phyloP scores from a whole-genome alignment of 2,113 vertebrate genomes.

The Xyliphius kryptos region DNA sequence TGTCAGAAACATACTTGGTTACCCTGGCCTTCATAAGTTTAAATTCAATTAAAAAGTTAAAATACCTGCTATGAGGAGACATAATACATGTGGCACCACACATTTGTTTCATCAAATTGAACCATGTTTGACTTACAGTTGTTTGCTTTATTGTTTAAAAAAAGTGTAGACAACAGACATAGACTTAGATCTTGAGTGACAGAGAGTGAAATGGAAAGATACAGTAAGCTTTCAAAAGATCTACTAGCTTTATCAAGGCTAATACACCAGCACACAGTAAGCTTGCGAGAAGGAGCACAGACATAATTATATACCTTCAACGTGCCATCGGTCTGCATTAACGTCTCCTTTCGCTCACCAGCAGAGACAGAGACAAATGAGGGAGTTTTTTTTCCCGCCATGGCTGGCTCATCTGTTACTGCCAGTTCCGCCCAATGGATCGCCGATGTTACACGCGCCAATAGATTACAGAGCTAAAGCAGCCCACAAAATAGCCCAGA shows the following conservation, averaged over 20 bases:
- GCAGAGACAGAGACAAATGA: slow-evolving; percentile 78
- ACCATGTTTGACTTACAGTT: too few species aligned
- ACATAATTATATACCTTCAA: slow-evolving; percentile 77
- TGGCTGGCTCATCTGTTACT: slow-evolving; percentile 77
- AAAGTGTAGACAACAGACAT: neutral
- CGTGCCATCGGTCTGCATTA: slow-evolving; percentile 72
- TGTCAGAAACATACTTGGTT: too few species aligned
- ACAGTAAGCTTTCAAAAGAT: slow-evolving; percentile 37
- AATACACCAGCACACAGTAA: slow-evolving; percentile 63
- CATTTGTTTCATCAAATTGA: too few species aligned
- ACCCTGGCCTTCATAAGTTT: too few species aligned
- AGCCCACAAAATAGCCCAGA: slow-evolving; percentile 62
- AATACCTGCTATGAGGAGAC: too few species aligned
- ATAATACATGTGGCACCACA: too few species aligned
- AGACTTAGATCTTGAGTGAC: neutral
- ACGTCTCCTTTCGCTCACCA: slow-evolving; percentile 73
- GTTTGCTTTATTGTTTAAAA: too few species aligned
- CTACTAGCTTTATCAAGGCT: slow-evolving; percentile 63
- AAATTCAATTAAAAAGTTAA: too few species aligned
- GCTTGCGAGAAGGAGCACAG: slow-evolving; percentile 63
- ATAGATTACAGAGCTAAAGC: slow-evolving; percentile 72
- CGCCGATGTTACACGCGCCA: slow-evolving; percentile 62
- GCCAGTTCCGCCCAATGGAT: slow-evolving; percentile 76
- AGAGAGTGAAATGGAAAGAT: neutral
- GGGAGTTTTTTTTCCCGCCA: slow-evolving; percentile 75